These are phyloP conservation scores for Struthio camelus DNA, from an alignment of 2,113 vertebrate genomes.

Conservation along the genomic window DNA sequence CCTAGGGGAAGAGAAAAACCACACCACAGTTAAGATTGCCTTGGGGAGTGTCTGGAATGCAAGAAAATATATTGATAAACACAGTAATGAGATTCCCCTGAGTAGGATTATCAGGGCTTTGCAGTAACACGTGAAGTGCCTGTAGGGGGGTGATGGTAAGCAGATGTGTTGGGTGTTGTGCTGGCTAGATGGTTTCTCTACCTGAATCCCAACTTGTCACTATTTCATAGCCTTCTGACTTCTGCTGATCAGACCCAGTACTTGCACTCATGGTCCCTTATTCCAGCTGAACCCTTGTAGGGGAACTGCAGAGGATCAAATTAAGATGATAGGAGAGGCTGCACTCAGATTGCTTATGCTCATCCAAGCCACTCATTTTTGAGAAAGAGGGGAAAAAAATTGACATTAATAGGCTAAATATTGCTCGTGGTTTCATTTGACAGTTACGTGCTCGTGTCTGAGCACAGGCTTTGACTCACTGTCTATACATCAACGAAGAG, in stretches of 20 bases:
- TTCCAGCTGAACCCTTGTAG: not conserved
- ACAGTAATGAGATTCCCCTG: not conserved
- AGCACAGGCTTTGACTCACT: conserved; percentile 62
- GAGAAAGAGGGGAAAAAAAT: not conserved
- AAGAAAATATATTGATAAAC: not conserved
- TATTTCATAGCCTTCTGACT: not conserved
- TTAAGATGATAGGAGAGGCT: accelerated
- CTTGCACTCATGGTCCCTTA: not conserved
- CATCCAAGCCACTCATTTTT: not conserved
- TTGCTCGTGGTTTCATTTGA: conserved; percentile 12
- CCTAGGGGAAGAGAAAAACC: not conserved
- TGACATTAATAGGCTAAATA: conserved; percentile 45
- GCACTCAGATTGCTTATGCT: not conserved
- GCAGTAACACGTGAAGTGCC: not conserved
- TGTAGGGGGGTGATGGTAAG: not conserved
- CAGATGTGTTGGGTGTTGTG: not conserved
- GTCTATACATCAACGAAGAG: conserved; percentile 60
- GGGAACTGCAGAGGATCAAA: not conserved
- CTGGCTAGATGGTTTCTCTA: not conserved
- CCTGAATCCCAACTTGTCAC: not conserved
- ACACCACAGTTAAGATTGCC: not conserved
- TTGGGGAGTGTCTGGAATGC: not conserved
- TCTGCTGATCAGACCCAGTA: not conserved
- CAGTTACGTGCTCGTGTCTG: conserved; percentile 39
- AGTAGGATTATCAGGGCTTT: not conserved